Percentiles rank a stretch among this genome's conserved stretches.
These are phyloP conservation scores for Rhynchopsitta pachyrhyncha DNA, from an alignment of 2,113 vertebrate genomes.

Conservation along the genomic window DNA sequence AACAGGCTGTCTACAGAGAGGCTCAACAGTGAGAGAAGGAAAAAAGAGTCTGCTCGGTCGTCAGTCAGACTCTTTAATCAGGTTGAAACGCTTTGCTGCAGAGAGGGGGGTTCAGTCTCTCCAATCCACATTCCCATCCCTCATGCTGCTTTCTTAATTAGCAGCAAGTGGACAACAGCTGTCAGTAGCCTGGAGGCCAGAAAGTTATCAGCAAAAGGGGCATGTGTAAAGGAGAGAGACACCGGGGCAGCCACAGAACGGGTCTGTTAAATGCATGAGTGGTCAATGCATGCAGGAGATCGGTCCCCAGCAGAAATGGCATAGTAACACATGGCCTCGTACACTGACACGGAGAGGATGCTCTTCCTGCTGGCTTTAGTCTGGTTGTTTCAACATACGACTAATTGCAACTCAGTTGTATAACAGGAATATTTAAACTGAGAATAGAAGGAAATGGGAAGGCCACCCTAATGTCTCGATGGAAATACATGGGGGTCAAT, in stretches of 20 bases:
- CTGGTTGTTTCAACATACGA: neutral
- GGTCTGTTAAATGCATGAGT: neutral
- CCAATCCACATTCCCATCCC: neutral
- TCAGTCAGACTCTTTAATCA: constrained; percentile 42
- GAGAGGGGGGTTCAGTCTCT: neutral
- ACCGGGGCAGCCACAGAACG: neutral
- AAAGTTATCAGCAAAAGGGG: neutral
- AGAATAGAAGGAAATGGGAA: constrained; percentile 62
- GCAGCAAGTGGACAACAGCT: constrained; percentile 47
- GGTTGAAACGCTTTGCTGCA: neutral
- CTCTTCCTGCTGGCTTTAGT: neutral
- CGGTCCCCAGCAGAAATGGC: neutral
- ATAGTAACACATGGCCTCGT: rapidly evolving
- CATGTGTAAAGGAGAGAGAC: neutral
- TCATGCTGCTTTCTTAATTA: constrained; percentile 59
- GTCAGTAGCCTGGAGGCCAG: constrained; percentile 16
- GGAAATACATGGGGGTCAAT: neutral
- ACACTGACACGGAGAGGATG: neutral
- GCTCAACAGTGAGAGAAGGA: neutral
- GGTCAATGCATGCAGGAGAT: neutral
- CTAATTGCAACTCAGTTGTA: neutral
- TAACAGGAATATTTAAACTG: constrained; percentile 29
- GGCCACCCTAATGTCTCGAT: neutral
- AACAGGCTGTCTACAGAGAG: neutral
- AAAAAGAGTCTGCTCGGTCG: neutral